Evolutionary conservation across 2,888 invertebrate species (phyloP).

Genomic region (Lithophane ornitopus): DNA sequence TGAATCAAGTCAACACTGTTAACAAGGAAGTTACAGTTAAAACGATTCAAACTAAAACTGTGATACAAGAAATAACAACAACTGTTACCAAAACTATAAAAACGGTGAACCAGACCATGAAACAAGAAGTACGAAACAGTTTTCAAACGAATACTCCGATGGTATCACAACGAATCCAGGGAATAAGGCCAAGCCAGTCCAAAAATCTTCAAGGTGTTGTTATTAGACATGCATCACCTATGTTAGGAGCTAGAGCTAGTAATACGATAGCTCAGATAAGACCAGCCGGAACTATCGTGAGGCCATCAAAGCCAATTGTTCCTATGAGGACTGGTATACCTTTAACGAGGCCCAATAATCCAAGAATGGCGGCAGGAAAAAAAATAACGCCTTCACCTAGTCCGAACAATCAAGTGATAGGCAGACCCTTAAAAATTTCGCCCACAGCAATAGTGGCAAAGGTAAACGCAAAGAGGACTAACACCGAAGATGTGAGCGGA

Average conservation of each 20-base stretch:
- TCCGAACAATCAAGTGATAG: constrained; percentile 68
- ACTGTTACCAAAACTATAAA: constrained; percentile 88
- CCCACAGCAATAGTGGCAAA: constrained; percentile 74
- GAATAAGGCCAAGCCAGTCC: constrained; percentile 69
- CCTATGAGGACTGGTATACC: constrained; percentile 72
- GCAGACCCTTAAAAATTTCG: constrained; percentile 79
- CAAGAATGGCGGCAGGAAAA: constrained; percentile 72
- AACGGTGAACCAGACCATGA: constrained; percentile 84
- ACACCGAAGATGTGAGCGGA: constrained; percentile 73
- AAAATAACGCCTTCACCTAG: constrained; percentile 68
- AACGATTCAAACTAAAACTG: constrained; percentile 85
- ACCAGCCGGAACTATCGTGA: constrained; percentile 63
- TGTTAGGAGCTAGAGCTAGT: constrained; percentile 73
- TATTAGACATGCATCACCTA: constrained; percentile 76
- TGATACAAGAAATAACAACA: constrained; percentile 87
- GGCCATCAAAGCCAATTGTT: constrained; percentile 75
- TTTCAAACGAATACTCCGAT: constrained; percentile 69
- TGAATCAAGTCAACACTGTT: constrained; percentile 79
- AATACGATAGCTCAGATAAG: constrained; percentile 67
- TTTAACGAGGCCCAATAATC: constrained; percentile 68
- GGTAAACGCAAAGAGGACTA: constrained; percentile 72
- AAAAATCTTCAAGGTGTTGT: constrained; percentile 77
- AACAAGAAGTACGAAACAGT: constrained; percentile 80
- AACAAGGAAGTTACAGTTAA: constrained; percentile 86
- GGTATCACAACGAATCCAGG: constrained; percentile 74